Base-by-base conservation (phyloP, 2,797 vertebrate genomes). In the Pseudomugil tenellus region DNA sequence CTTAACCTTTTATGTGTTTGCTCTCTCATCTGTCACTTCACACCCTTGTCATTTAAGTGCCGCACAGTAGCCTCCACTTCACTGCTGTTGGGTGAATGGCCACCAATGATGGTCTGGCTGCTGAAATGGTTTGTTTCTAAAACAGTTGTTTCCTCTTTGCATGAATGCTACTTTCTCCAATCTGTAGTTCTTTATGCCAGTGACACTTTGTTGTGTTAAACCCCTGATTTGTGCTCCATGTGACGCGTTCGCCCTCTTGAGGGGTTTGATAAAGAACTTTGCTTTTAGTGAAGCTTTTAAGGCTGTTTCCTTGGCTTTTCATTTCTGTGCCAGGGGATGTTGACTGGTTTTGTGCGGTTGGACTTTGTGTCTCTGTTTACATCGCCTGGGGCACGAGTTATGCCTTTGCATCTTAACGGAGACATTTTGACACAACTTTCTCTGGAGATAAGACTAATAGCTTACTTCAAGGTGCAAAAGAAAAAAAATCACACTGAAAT, bases 1-100 rank as follows among this genome's bases (percentile, higher is more conserved):
- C 58, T 51, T 58, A 39, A 83, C 87, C 85, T 81, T 49, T 70
- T 70, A 58, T 29, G 64, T 87, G 83, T 89, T 87, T 87, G 16
- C 78, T 43, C 31, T 80, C 78, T 85, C 86, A 80, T 87, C 82
- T 65, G 80, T 92, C 84, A 75, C 66, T 84, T 84, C 76, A 68
- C 80, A 70, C 86, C 63, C 71, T 78, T 87, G 90, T 88, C 69
- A 67, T 41, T 82, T 31, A 83, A 88, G 84, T 72, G 81, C 58
- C 74, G 80, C 70, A 72, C 77, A 74, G 75, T 46, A 76, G 70
- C 76, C 63, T 67, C 75, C 75, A 74, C 87, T 87, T 69, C 64
- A 69, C 67, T 5, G 67, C 59, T 53, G 69, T 77, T 6, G 35
- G 67, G 0, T 17, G 56, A 77, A 51, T 0, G 72, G 54, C 57